Conservation (phyloP, 2,113 vertebrate genomes). For the Pyrgilauda ruficollis region DNA sequence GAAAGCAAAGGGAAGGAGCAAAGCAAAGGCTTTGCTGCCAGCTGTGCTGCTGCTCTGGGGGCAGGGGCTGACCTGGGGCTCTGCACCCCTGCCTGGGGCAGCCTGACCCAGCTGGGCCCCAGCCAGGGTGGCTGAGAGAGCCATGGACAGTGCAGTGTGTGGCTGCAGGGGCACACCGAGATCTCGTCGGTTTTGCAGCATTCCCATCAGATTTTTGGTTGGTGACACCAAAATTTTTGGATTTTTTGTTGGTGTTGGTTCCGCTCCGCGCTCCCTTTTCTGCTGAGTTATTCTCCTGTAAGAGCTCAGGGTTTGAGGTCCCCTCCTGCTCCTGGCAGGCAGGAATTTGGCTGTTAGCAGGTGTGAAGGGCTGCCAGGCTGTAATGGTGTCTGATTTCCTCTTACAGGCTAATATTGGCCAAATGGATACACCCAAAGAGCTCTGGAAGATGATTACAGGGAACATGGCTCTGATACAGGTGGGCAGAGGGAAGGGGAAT, state of each 20-base stretch:
- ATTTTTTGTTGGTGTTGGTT: accelerated
- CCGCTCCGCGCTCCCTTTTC: accelerated
- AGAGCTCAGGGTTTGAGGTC: background rate
- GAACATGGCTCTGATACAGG: slow-evolving; percentile 97
- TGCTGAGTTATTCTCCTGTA: accelerated
- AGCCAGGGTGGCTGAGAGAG: background rate
- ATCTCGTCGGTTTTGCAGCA: background rate
- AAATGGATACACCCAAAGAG: slow-evolving; percentile 95
- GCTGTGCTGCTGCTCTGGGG: background rate
- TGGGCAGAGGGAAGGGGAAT: slow-evolving; percentile 11
- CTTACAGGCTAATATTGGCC: slow-evolving; percentile 93
- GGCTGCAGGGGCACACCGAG: background rate
- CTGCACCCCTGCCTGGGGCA: background rate
- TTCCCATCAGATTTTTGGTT: accelerated
- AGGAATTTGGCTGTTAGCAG: background rate
- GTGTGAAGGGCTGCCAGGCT: background rate
- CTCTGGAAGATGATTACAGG: slow-evolving; percentile 97
- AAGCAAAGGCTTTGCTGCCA: background rate
- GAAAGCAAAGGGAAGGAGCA: background rate
- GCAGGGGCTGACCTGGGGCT: accelerated
- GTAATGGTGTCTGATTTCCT: background rate
- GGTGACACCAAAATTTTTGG: accelerated
- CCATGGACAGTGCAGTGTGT: accelerated
- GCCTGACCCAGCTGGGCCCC: background rate
- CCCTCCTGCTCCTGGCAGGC: background rate